Evolutionary conservation across 2,888 invertebrate species (phyloP).

Genomic region (Synanthedon tipuliformis): DNA sequence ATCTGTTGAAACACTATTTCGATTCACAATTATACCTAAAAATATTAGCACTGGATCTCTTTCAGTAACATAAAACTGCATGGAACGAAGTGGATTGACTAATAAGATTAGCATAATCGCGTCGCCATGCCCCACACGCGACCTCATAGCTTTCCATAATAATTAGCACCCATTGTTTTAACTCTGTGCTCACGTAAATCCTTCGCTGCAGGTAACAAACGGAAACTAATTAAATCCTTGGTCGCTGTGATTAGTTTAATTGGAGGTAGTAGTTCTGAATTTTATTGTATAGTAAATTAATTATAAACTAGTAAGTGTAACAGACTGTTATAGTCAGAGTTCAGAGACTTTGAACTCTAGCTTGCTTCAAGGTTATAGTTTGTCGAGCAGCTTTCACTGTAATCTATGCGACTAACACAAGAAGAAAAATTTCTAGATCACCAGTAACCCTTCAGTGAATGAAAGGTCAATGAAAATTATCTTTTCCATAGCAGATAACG

Average conservation of each 20-base stretch:
- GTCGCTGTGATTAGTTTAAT: neutral
- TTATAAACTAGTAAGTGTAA: neutral
- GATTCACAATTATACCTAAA: neutral
- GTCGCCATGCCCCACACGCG: slow-evolving; percentile 38
- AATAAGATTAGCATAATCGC: slow-evolving; percentile 66
- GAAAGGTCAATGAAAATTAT: too few relatives aligned
- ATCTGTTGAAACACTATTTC: too few relatives aligned
- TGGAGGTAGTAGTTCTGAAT: neutral
- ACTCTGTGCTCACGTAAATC: neutral
- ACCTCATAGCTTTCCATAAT: slow-evolving; percentile 57
- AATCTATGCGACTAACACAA: too few relatives aligned
- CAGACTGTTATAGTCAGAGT: too few relatives aligned
- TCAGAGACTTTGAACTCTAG: too few relatives aligned
- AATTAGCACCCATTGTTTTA: slow-evolving; percentile 42
- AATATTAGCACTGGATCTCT: slow-evolving; percentile 13
- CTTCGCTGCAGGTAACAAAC: neutral
- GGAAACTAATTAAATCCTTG: neutral
- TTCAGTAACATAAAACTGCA: slow-evolving; percentile 42
- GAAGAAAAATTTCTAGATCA: too few relatives aligned
- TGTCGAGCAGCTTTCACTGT: too few relatives aligned
- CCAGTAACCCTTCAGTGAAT: too few relatives aligned
- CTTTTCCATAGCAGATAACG: too few relatives aligned
- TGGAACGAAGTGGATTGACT: slow-evolving; percentile 53
- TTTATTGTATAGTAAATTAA: neutral
- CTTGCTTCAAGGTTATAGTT: too few relatives aligned